Conservation (phyloP, 37 sponge, comb jelly and placozoan species). For the Eunapius fragilis region DNA sequence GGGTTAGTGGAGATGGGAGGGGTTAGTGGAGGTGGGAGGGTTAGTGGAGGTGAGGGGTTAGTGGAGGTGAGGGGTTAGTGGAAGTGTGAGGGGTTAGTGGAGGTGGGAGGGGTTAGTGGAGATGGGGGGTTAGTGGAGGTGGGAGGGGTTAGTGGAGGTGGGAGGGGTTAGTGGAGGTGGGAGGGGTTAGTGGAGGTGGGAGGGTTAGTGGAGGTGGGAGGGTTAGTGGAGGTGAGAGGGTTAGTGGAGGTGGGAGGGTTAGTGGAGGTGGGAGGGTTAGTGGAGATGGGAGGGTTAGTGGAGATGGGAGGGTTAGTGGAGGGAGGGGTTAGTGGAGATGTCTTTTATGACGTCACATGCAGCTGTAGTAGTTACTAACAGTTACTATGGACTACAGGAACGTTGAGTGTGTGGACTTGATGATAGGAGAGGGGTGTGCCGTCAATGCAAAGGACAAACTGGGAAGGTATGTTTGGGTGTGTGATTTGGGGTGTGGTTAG, state of each 20-base stretch:
- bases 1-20: slow-evolving; percentile 59
- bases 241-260: slow-evolving; percentile 55
- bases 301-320: slow-evolving; percentile 69
- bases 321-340: not conserved
- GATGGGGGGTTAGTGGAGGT: not conserved
- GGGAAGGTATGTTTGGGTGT: slow-evolving; percentile 65
- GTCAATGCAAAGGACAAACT: slow-evolving; percentile 72
- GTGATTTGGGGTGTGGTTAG: not conserved
- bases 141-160: slow-evolving; percentile 73
- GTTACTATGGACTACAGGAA: slow-evolving; percentile 42
- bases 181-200: slow-evolving; percentile 61
- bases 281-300: slow-evolving; percentile 65
- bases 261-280: not conserved
- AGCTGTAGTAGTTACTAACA: not conserved
- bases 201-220: slow-evolving; percentile 20
- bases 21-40: slow-evolving; percentile 41
- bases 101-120: slow-evolving; percentile 65
- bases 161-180: not conserved
- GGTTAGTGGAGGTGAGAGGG: slow-evolving; percentile 47
- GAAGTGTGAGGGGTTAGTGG: not conserved
- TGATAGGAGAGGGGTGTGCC: slow-evolving; percentile 64
- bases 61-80: slow-evolving; percentile 60
- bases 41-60: slow-evolving; percentile 13
- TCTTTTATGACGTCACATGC: not conserved
- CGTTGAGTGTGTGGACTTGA: slow-evolving; percentile 82